phyloP scores from a whole-genome alignment of 2,113 vertebrate genomes.

The Reinhardtius hippoglossoides region DNA sequence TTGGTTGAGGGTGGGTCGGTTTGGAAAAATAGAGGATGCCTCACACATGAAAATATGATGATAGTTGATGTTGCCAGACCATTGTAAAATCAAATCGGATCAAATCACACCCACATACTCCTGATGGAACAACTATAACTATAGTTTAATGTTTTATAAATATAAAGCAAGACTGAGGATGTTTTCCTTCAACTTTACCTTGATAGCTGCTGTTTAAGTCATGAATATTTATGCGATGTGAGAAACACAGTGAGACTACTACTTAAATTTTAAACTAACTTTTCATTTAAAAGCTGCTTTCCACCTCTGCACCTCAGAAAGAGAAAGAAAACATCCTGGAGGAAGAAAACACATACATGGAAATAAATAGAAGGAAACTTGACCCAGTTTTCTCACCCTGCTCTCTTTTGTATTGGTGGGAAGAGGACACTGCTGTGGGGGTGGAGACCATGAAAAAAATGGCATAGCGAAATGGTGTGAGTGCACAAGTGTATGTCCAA shows the following conservation, averaged over 20 bases:
- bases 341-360: conserved; percentile 3
- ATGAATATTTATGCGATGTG: background rate
- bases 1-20: background rate
- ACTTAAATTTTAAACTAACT: background rate
- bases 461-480: conserved; percentile 36
- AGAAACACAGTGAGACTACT: background rate
- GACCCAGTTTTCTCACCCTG: conserved; percentile 46
- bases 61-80: background rate
- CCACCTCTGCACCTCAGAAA: conserved; percentile 9
- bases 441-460: conserved; percentile 23
- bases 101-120: background rate
- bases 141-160: too few species aligned
- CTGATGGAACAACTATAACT: background rate
- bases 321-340: conserved; percentile 2
- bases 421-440: conserved; percentile 45
- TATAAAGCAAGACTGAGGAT: background rate
- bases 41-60: background rate
- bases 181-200: background rate
- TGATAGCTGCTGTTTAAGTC: background rate
- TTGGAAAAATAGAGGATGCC: background rate
- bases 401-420: conserved; percentile 52
- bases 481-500: conserved; percentile 37
- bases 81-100: background rate
- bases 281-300: background rate
- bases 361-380: conserved; percentile 40